Evolutionary conservation across 2,888 invertebrate genomes (phyloP), one percentile per base, ranked within the genome.

Genomic region (Leptopilina syphax): DNA sequence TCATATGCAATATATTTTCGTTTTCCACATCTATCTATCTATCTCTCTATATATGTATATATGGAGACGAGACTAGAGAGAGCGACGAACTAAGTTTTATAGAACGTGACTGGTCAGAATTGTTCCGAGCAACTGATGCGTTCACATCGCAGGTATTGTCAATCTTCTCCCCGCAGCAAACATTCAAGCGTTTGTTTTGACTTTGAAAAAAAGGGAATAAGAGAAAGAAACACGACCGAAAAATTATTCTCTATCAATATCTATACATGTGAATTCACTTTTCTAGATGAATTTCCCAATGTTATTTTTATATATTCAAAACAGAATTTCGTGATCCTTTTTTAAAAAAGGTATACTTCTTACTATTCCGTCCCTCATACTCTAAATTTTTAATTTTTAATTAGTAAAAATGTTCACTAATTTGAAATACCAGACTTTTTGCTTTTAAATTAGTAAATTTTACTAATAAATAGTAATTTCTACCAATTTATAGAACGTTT

Each of bases 1-100:
- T 79, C 81, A 81, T 81, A 82, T 81, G 82, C 84, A 84, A 82
- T 84, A 80, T 81, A 82, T 82, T 84, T 82, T 81, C 83, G 83
- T 79, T 79, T 84, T 84, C 34, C 34, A 34, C 34, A 34, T 34
- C 34, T 34, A 34, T 34, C 34, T 12, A 50, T 50, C 3, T 50
- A 50, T n/a, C 12, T 44, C 44, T 44, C 18, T 18, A 18, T 18
- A 44, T 44, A 44, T 44, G 5, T 44, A 7, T 44, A 10, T 27
- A 70, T 70, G 57, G 73, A 73, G 73, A 73, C 34, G 73, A 73
- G 73, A 34, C 50, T 9, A 7, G 9, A 50, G 50, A 73, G 73
- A 73, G 54, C 54, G 57, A 73, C 73, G 57, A 9, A 13, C 13
- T 73, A 73, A 73, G 73, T 73, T 73, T 73, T 57, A 73, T 57